Conservation (phyloP, 30 jellyfish, hydroid and myxozoan species). For the Nemopilema nomurai region DNA sequence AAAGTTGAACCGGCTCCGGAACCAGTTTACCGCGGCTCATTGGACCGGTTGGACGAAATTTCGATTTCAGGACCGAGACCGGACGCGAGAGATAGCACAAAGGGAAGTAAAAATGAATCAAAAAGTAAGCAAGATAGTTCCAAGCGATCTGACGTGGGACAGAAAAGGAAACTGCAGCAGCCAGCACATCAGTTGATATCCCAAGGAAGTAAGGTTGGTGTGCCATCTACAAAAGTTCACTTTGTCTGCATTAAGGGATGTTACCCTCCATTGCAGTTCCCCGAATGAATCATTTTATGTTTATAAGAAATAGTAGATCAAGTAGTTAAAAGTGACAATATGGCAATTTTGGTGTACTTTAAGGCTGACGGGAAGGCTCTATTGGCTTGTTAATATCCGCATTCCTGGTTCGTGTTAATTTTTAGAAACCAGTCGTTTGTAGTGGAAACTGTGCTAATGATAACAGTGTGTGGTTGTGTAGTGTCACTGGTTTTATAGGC, state of each 20-base stretch:
- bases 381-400: too few species aligned
- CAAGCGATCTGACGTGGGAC: conserved; percentile 53
- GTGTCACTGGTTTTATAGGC: too few species aligned
- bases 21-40: conserved; percentile 22
- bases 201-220: not conserved
- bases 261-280: too few species aligned
- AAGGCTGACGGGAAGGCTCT: too few species aligned
- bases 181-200: not conserved
- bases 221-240: not conserved
- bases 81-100: conserved; percentile 65
- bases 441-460: too few species aligned
- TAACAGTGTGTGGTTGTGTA: too few species aligned
- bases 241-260: not conserved
- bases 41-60: conserved; percentile 93
- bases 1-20: conserved; percentile 73
- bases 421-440: too few species aligned
- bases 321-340: too few species aligned
- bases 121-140: conserved; percentile 23
- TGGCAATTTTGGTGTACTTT: too few species aligned
- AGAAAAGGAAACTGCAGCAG: conserved; percentile 44
- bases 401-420: too few species aligned
- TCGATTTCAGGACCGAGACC: conserved; percentile 97
- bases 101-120: conserved; percentile 14
- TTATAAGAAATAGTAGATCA: too few species aligned
- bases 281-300: too few species aligned